A percentile compares a stretch with the other conserved stretches of the same genome.
Conservation (phyloP, 2,888 invertebrate genomes). For the Salpingus planirostris region DNA sequence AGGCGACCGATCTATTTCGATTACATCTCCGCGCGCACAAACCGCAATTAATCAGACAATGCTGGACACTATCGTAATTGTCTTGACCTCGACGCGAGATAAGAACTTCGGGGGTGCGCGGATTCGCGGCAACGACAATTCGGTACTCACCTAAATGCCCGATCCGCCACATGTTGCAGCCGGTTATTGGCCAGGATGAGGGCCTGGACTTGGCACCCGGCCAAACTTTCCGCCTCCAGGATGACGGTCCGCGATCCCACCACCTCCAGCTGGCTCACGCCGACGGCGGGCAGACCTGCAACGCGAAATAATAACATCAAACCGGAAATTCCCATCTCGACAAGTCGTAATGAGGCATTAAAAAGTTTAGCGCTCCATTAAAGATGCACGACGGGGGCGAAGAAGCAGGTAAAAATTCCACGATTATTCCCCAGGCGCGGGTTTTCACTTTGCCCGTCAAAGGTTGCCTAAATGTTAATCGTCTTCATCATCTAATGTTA, state of each 20-base stretch:
- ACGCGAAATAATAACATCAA: no score
- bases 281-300: conserved; percentile 71
- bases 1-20: conserved; percentile 9
- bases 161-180: conserved; percentile 68
- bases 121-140: conserved; percentile 11
- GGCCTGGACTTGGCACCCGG: conserved; percentile 67
- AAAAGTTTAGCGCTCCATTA: no score
- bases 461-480: no score
- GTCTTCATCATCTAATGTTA: no score
- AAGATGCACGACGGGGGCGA: no score
- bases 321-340: no score
- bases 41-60: conserved; percentile 11
- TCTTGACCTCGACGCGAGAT: conserved; percentile 10
- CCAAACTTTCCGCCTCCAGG: conserved; percentile 71
- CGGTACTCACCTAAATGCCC: conserved; percentile 64
- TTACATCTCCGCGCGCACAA: conserved; percentile 6
- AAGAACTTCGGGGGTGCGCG: no score
- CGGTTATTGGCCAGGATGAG: conserved; percentile 76
- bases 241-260: conserved; percentile 72
- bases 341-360: no score
- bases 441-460: no score
- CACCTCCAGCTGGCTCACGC: conserved; percentile 74
- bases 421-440: no score
- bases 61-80: conserved; percentile 12
- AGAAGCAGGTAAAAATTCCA: no score